Conservation (phyloP, 1,140 invertebrate genomes). For the Drosophila sechellia region DNA sequence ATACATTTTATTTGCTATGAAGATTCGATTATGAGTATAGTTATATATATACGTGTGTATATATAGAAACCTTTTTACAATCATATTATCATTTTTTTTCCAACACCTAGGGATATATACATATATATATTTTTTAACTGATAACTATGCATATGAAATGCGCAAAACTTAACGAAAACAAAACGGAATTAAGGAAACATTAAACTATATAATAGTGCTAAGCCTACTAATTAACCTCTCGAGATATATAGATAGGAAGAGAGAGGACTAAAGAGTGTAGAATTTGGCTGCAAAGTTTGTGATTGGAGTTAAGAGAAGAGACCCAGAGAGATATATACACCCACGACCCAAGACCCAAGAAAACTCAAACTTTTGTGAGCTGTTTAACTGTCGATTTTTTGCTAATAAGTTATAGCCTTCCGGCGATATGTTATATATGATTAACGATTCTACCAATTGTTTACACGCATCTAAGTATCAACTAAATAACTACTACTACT, state of each 20-base stretch:
- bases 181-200: conserved; percentile 29
- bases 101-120: conserved; percentile 18
- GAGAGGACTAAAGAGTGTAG: conserved; percentile 15
- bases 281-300: conserved; percentile 55
- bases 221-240: conserved; percentile 27
- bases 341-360: conserved; percentile 30
- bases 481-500: conserved; percentile 27
- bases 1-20: conserved; percentile 51
- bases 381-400: conserved; percentile 83
- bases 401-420: conserved; percentile 65
- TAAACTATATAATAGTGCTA: conserved; percentile 55
- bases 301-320: conserved; percentile 18
- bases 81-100: conserved; percentile 30
- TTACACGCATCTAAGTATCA: conserved; percentile 39
- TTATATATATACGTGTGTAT: conserved; percentile 20
- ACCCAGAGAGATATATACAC: conserved; percentile 22
- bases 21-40: conserved; percentile 28
- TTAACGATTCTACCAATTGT: conserved; percentile 41
- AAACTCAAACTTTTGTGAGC: conserved; percentile 65
- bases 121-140: conserved; percentile 36
- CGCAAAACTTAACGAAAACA: conserved; percentile 38
- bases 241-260: conserved; percentile 5
- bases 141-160: conserved; percentile 69
- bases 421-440: conserved; percentile 48
- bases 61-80: conserved; percentile 33